phyloP scores from a whole-genome alignment of 2,797 vertebrate genomes.

The Hypotaenidia okinawae region DNA sequence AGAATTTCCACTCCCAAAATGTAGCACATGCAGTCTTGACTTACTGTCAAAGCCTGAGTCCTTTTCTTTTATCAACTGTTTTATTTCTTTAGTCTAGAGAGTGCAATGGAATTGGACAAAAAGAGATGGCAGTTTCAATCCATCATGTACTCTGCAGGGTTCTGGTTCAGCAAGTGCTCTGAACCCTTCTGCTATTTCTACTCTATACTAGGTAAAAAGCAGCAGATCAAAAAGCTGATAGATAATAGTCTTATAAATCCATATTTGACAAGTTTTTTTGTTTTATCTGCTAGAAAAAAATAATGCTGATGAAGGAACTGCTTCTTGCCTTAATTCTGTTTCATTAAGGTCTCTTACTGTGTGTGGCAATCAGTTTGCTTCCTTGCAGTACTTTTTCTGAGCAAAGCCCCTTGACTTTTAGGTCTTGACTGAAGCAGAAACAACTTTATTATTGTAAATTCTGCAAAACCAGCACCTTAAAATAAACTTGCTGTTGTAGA shows the following conservation, averaged over 20 bases:
- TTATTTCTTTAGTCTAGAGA: not conserved
- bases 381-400: not conserved
- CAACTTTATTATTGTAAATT: not conserved
- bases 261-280: not conserved
- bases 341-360: not conserved
- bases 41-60: not conserved
- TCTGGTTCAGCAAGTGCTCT: slow-evolving; percentile 26
- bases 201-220: not conserved
- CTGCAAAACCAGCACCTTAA: not conserved
- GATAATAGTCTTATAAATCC: not conserved
- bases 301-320: not conserved
- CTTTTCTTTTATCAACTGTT: not conserved
- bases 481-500: not conserved
- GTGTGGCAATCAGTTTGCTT: not conserved
- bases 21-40: not conserved
- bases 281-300: not conserved
- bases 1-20: not conserved
- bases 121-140: slow-evolving; percentile 14
- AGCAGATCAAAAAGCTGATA: not conserved
- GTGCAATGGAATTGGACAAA: not conserved
- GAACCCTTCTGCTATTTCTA: slow-evolving; percentile 6
- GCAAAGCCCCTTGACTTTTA: not conserved
- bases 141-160: not conserved
- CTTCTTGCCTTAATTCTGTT: slow-evolving; percentile 10
- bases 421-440: not conserved